Evolutionary conservation across 2,113 vertebrate species (phyloP).

Genomic region (Gila orcuttii): DNA sequence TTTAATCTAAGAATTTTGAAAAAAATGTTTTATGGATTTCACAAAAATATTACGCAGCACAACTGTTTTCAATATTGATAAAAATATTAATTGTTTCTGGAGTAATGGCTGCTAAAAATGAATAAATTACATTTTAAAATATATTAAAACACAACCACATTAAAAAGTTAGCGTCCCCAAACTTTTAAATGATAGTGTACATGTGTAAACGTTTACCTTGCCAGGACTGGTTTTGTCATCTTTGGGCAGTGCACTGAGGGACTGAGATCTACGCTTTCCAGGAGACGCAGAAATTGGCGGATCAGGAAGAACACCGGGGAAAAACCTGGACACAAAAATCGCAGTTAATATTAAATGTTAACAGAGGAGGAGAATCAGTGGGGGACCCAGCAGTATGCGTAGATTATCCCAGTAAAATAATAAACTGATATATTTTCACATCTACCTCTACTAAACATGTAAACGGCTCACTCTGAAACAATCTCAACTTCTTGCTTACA

Average conservation of each 20-base stretch:
- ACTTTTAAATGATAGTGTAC: too few relatives aligned
- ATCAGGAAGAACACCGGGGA: conserved; percentile 84
- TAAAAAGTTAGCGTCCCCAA: too few relatives aligned
- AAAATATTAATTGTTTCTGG: neutral
- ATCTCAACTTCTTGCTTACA: neutral
- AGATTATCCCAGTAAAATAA: neutral
- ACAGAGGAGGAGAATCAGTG: neutral
- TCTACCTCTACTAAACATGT: neutral
- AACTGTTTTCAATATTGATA: neutral
- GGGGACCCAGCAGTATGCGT: too few relatives aligned
- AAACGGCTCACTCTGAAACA: neutral
- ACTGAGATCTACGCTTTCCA: conserved; percentile 91
- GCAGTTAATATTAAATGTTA: neutral
- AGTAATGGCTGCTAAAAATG: too few relatives aligned
- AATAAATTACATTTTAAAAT: too few relatives aligned
- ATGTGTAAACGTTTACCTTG: conserved; percentile 43
- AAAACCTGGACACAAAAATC: conserved; percentile 76
- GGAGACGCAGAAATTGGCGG: conserved; percentile 79
- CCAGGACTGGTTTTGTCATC: conserved; percentile 83
- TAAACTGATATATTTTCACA: neutral
- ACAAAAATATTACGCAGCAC: neutral
- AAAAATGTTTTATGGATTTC: neutral
- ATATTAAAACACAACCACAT: too few relatives aligned
- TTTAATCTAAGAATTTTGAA: neutral
- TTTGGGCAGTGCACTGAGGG: conserved; percentile 90